phyloP scores from a whole-genome alignment of 2,797 vertebrate genomes.

The Macropus fuliginosus region DNA sequence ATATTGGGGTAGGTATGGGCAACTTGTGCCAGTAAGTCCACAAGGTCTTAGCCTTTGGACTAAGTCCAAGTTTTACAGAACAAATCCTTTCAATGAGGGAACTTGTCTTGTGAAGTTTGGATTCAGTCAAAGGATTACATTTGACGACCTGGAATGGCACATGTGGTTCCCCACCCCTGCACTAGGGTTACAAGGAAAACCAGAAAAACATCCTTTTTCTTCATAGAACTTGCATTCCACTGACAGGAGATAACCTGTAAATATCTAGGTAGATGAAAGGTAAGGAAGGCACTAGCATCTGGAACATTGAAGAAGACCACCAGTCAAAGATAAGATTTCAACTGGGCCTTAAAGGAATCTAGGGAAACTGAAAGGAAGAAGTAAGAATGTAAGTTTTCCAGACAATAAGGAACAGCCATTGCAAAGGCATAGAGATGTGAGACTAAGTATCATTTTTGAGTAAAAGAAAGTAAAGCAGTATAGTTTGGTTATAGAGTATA shows the following conservation, averaged over 20 bases:
- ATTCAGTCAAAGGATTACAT: no score
- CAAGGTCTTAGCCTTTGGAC: no score
- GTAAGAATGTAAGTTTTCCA: background rate
- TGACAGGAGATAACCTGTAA: background rate
- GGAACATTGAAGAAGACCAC: no score
- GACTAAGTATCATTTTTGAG: background rate
- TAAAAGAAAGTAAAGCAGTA: background rate
- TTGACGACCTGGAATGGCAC: no score
- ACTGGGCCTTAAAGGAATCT: background rate
- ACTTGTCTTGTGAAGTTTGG: no score
- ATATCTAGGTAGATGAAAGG: background rate
- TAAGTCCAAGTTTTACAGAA: no score
- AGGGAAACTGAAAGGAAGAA: background rate
- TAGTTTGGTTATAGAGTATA: background rate
- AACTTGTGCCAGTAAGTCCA: no score
- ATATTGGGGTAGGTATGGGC: no score
- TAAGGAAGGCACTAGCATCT: background rate
- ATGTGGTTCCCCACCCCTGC: no score
- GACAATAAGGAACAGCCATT: background rate
- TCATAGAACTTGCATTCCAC: background rate
- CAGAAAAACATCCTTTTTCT: no score
- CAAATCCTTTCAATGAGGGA: no score
- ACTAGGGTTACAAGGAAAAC: no score
- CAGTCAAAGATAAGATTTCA: background rate
- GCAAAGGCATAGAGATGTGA: background rate